Base-by-base conservation (phyloP, 2,797 vertebrate species). In the Lycodopsis pacificus region DNA sequence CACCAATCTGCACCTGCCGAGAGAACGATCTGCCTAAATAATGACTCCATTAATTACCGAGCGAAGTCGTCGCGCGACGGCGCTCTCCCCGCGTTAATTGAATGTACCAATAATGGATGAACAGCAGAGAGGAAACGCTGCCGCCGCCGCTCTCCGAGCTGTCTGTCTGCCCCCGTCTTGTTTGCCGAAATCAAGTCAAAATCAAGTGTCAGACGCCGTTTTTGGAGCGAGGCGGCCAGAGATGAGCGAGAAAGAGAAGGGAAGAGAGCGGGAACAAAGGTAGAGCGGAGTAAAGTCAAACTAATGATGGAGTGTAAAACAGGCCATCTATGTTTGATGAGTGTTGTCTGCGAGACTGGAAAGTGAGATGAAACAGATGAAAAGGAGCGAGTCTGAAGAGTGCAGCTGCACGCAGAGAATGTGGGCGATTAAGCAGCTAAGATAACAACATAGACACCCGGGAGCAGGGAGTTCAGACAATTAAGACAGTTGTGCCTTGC, bases 31-130 rank as follows among this genome's bases (percentile, higher is more conserved):
- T 73, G 69, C 69, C 32, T 56, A 87, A 91, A 90, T 87, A 93
- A 92, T 83, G 75, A 80, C 81, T 82, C 58, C 73, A 86, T 92
- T 91, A 91, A 89, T 92, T 89, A 91, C 63, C 1, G 8, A 56
- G 30, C 5, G 4, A 46, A 61, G 74, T 53, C 73, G 54, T 40
- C 66, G 51, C 30, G 0, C 30, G 46, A 40, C 20, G 57, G 10
- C 25, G 62, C 66, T 57, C 70, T 48, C 32, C 25, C 72, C 27
- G 15, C 9, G 32, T 44, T 84, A 92, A 92, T 85, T 82, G 82
- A 91, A 88, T 81, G 84, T 70, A 77, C 70, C 82, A 72, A 65
- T 82, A 88, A 88, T 87, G 72, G 70, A 85, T 86, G 84, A 49
- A 73, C 53, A 59, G 67, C 65, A 1, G 64, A 62, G 71, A 81